Conservation (phyloP, 2,113 vertebrate genomes). For the Apeltes quadracus region DNA sequence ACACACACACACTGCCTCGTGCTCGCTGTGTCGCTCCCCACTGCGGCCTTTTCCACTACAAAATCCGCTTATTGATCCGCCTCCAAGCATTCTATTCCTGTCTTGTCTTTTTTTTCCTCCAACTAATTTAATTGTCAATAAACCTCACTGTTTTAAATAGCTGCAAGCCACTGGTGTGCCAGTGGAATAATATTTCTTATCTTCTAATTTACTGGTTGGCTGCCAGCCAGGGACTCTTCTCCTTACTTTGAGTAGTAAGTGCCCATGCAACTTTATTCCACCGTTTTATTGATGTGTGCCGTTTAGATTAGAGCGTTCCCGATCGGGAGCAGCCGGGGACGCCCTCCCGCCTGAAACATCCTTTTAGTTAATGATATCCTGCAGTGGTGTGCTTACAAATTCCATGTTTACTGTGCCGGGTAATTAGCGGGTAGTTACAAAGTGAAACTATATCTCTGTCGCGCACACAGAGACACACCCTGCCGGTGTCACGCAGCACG, state of each 20-base stretch:
- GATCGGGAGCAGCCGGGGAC: slow-evolving; percentile 77
- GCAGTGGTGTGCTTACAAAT: slow-evolving; percentile 79
- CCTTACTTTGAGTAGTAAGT: slow-evolving; percentile 79
- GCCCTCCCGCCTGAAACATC: slow-evolving; percentile 74
- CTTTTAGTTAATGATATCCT: slow-evolving; percentile 87
- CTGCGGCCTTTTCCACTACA: slow-evolving; percentile 56
- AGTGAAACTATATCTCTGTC: slow-evolving; percentile 21
- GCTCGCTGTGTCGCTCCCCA: slow-evolving; percentile 25
- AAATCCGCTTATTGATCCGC: slow-evolving; percentile 71
- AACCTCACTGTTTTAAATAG: slow-evolving; percentile 75
- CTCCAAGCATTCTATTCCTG: slow-evolving; percentile 72
- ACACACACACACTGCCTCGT: slow-evolving; percentile 16
- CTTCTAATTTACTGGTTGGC: slow-evolving; percentile 79
- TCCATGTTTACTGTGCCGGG: slow-evolving; percentile 76
- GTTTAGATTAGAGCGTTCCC: slow-evolving; percentile 86
- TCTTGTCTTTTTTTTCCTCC: slow-evolving; percentile 61
- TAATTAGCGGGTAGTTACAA: slow-evolving; percentile 75
- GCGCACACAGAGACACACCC: not conserved
- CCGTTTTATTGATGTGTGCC: slow-evolving; percentile 83
- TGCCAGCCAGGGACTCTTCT: slow-evolving; percentile 75
- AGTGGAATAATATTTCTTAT: slow-evolving; percentile 80
- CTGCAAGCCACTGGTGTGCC: slow-evolving; percentile 68
- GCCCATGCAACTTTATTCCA: slow-evolving; percentile 85
- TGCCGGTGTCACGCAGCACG: not conserved
- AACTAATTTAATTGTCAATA: slow-evolving; percentile 81